Evolutionary conservation across 2,888 invertebrate species (phyloP).

Genomic region (Andrena fulva): DNA sequence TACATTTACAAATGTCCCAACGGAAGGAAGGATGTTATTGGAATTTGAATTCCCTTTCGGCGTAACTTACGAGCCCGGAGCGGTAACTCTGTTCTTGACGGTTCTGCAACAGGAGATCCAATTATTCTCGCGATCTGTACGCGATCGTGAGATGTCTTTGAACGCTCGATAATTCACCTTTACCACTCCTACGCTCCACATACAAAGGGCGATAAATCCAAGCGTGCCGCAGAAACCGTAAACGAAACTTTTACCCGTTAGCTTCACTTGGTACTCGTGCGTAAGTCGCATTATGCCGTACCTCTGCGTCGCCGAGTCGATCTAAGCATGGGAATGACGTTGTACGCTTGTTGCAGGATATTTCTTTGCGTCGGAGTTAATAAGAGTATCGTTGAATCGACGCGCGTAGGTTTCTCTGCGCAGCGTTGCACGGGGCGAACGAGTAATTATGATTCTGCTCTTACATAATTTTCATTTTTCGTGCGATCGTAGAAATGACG

Average conservation of each 20-base stretch:
- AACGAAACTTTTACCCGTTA: constrained; percentile 82
- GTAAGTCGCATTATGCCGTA: constrained; percentile 90
- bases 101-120: constrained; percentile 85
- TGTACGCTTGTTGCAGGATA: neutral
- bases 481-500: neutral
- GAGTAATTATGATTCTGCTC: neutral
- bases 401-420: neutral
- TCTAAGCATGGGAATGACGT: constrained; percentile 85
- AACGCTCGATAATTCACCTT: neutral
- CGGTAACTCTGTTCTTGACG: constrained; percentile 87
- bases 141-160: neutral
- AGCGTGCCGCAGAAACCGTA: rapidly evolving
- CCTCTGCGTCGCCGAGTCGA: constrained; percentile 92
- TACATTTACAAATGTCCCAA: neutral
- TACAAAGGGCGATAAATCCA: rapidly evolving
- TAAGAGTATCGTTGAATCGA: neutral
- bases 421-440: no score
- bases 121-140: constrained; percentile 61
- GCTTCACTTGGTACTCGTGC: constrained; percentile 89
- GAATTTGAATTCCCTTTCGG: constrained; percentile 90
- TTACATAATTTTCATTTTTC: constrained; percentile 43
- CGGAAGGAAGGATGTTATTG: neutral
- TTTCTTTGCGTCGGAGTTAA: neutral
- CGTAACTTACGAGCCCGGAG: constrained; percentile 91
- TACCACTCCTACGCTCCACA: rapidly evolving